A percentile compares a stretch with the other conserved stretches of the same genome.
Conservation (phyloP, 2,113 vertebrate genomes). For the Saccopteryx bilineata region DNA sequence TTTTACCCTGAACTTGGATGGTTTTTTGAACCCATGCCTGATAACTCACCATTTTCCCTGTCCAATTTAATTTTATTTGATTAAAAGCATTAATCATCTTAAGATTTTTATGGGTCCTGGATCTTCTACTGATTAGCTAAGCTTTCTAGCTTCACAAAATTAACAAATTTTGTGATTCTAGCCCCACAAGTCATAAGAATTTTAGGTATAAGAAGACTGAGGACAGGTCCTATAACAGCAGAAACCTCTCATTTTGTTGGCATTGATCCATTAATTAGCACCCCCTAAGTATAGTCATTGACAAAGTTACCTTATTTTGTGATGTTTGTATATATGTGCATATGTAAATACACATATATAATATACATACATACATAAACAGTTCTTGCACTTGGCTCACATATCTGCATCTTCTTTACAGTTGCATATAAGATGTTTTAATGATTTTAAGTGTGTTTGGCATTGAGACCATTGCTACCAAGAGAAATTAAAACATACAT, state of each 20-base stretch:
- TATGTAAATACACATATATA: neutral
- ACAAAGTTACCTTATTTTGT: slow-evolving; percentile 9
- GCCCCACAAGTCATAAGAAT: neutral
- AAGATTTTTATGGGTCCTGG: slow-evolving; percentile 44
- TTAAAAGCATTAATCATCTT: slow-evolving; percentile 40
- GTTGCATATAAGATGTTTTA: slow-evolving; percentile 12
- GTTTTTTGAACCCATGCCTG: slow-evolving; percentile 25
- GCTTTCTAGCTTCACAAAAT: slow-evolving; percentile 19
- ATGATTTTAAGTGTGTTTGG: slow-evolving; percentile 25
- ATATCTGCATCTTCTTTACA: neutral
- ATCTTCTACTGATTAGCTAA: slow-evolving; percentile 49
- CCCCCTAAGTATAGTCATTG: neutral
- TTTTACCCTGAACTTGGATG: slow-evolving; percentile 16
- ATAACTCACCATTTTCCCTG: neutral
- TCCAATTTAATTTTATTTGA: slow-evolving; percentile 57
- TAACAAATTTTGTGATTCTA: slow-evolving; percentile 21
- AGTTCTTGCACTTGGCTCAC: slow-evolving; percentile 11
- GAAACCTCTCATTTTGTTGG: slow-evolving; percentile 21
- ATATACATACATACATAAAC: neutral
- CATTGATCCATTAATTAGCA: slow-evolving; percentile 43
- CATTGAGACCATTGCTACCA: slow-evolving; percentile 51
- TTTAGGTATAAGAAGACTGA: slow-evolving; percentile 14
- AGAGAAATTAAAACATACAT: slow-evolving; percentile 47
- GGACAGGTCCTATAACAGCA: neutral
- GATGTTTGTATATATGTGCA: neutral